phyloP scores from a whole-genome alignment of 2,797 vertebrate species.

The Echeneis naucrates region DNA sequence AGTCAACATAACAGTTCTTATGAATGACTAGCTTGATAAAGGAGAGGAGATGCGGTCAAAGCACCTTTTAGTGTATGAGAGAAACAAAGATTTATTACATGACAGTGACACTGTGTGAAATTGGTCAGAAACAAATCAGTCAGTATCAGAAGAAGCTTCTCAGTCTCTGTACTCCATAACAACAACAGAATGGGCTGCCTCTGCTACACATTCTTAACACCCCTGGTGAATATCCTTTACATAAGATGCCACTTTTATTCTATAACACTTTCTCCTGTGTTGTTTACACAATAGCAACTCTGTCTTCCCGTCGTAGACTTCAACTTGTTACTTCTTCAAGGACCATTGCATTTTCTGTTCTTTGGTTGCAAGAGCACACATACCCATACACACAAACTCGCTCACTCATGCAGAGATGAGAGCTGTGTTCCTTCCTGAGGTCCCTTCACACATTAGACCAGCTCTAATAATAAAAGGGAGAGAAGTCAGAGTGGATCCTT shows the following conservation, averaged over 20 bases:
- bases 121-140: neutral
- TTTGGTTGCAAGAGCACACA: conserved; percentile 40
- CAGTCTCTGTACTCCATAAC: neutral
- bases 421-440: conserved; percentile 76
- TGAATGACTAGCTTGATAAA: neutral
- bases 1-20: neutral
- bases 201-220: conserved; percentile 8
- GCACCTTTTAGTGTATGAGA: neutral
- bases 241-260: conserved; percentile 28
- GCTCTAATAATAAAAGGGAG: conserved; percentile 84
- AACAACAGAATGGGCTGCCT: neutral
- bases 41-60: neutral
- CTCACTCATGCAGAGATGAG: conserved; percentile 62
- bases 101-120: neutral
- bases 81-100: neutral
- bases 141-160: neutral
- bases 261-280: conserved; percentile 35
- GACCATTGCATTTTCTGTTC: conserved; percentile 45
- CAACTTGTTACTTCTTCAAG: conserved; percentile 57
- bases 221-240: conserved; percentile 26
- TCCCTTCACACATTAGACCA: conserved; percentile 82
- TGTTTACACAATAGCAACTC: conserved; percentile 24
- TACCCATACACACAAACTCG: conserved; percentile 45
- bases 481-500: conserved; percentile 82
- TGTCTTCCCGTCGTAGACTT: conserved; percentile 27